phyloP scores from a whole-genome alignment of 37 sponge, comb jelly and placozoan genomes.

The Ianthella basta region DNA sequence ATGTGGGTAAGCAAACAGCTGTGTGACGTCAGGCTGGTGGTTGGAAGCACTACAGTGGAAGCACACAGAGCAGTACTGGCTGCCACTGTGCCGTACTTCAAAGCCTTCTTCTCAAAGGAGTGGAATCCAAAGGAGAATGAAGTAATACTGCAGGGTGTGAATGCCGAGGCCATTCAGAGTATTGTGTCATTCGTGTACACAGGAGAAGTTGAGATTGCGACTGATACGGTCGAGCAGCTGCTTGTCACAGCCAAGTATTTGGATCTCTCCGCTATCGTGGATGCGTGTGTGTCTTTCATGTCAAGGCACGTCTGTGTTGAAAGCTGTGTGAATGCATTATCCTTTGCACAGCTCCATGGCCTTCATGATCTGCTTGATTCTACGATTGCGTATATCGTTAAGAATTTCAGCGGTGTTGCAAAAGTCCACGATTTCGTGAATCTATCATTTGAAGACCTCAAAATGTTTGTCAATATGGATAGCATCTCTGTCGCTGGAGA shows the following conservation, averaged over 20 bases:
- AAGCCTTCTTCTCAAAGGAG: conserved; percentile 75
- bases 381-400: conserved; percentile 34
- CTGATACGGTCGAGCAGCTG: conserved; percentile 61
- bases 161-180: conserved; percentile 56
- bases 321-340: conserved; percentile 70
- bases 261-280: conserved; percentile 49
- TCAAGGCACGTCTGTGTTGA: conserved; percentile 49
- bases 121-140: conserved; percentile 45
- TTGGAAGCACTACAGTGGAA: conserved; percentile 36
- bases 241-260: conserved; percentile 65
- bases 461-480: conserved; percentile 54
- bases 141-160: conserved; percentile 56
- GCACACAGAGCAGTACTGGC: conserved; percentile 83
- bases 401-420: conserved; percentile 61
- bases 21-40: conserved; percentile 83
- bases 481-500: conserved; percentile 66
- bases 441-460: conserved; percentile 48
- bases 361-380: conserved; percentile 42
- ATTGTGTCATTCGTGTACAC: conserved; percentile 76
- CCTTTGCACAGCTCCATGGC: conserved; percentile 54
- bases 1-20: conserved; percentile 65
- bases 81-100: conserved; percentile 81
- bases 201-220: conserved; percentile 56
- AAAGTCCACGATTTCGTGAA: conserved; percentile 66
- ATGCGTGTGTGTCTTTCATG: conserved; percentile 57